Percentiles rank a stretch among this genome's conserved stretches.
Conservation (phyloP, 2,113 vertebrate species). For the Rhipidura dahli region DNA sequence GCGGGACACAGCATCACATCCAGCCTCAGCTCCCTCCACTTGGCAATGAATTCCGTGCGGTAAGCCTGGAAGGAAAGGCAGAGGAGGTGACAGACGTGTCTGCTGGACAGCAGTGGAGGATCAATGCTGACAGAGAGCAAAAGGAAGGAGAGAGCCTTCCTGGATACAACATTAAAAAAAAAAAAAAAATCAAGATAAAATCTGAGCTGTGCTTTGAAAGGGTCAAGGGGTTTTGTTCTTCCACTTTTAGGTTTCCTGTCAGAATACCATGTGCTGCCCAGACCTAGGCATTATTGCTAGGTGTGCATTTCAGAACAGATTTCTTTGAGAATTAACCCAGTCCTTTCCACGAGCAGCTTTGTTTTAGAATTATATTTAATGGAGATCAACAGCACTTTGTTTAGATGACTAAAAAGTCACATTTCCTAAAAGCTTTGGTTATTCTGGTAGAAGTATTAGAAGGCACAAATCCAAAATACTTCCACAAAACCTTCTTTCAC, state of each 20-base stretch:
- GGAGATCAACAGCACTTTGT: neutral
- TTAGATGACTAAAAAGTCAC: neutral
- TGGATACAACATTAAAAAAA: neutral
- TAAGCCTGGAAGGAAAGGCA: slow-evolving; percentile 71
- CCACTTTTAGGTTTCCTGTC: neutral
- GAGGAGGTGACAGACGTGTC: neutral
- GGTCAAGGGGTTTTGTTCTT: neutral
- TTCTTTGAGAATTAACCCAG: neutral
- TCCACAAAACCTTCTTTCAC: neutral
- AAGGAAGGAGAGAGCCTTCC: neutral
- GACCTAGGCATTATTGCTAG: neutral
- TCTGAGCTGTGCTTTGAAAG: neutral
- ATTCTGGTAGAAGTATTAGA: neutral
- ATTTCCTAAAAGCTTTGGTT: neutral
- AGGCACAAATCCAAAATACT: neutral
- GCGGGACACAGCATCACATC: slow-evolving; percentile 86
- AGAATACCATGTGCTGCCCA: neutral
- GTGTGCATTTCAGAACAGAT: neutral
- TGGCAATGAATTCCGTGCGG: slow-evolving; percentile 70
- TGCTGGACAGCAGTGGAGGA: neutral
- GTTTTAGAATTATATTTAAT: neutral
- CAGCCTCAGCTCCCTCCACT: slow-evolving; percentile 81
- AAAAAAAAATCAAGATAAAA: neutral
- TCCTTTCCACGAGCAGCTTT: neutral
- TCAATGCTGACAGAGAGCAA: neutral